These are phyloP conservation scores for Arizona elegans DNA, from an alignment of 2,113 vertebrate species.

Conservation along the genomic window DNA sequence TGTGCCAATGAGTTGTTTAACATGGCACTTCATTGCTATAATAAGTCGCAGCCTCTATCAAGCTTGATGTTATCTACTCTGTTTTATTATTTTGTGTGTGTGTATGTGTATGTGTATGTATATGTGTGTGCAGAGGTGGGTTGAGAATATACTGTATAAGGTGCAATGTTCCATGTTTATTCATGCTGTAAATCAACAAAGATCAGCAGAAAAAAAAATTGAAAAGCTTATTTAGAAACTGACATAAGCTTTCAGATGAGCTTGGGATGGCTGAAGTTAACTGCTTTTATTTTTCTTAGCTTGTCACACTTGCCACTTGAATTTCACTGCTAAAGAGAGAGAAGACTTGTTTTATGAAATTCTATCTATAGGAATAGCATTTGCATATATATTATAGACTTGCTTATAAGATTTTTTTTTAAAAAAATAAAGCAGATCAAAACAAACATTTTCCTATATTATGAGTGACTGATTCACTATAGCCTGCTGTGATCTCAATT, in stretches of 20 bases:
- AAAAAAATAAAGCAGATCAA: constrained; percentile 38
- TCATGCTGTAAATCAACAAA: constrained; percentile 81
- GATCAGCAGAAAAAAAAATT: constrained; percentile 75
- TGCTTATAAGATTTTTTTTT: constrained; percentile 59
- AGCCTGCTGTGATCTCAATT: not conserved
- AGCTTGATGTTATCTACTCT: constrained; percentile 72
- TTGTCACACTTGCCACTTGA: constrained; percentile 77
- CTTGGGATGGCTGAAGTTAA: constrained; percentile 74
- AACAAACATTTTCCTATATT: constrained; percentile 47
- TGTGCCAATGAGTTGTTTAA: constrained; percentile 73
- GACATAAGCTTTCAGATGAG: constrained; percentile 77
- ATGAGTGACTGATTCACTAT: not conserved
- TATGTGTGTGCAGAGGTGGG: not conserved
- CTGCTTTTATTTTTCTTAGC: constrained; percentile 76
- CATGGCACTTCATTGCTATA: constrained; percentile 65
- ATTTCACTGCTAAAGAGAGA: constrained; percentile 75
- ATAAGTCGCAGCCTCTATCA: constrained; percentile 71
- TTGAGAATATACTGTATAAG: constrained; percentile 70
- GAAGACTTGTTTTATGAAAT: constrained; percentile 75
- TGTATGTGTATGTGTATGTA: constrained; percentile 1
- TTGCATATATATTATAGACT: constrained; percentile 75
- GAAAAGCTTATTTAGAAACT: constrained; percentile 81
- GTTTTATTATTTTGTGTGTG: constrained; percentile 73
- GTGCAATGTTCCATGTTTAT: constrained; percentile 71
- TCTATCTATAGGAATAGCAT: constrained; percentile 66